Base-by-base conservation (phyloP, 2,888 invertebrate genomes). In the Cylindroiulus punctatus region DNA sequence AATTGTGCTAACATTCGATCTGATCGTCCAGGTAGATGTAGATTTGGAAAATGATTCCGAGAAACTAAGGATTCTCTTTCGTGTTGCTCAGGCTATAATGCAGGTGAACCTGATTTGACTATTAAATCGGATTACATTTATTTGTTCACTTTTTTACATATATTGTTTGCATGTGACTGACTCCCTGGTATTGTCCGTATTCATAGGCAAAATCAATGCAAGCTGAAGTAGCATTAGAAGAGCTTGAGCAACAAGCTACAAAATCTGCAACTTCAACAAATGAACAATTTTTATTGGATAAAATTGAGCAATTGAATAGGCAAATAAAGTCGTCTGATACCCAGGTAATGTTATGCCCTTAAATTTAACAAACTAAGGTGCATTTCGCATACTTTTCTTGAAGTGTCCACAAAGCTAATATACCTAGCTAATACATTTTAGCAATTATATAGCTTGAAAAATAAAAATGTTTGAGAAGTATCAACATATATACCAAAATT, bases 191-290 rank as follows among this genome's bases (percentile, higher is more conserved):
- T 30, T 40, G 22, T 85, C 36, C 32, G 30, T 14, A 3, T 12
- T 7, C 14, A 40, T 42, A 86, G 86, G 86, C 86, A n/a, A 86
- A 86, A 65, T 44, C 86, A 44, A 65, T 86, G 26, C 86, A 86
- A 84, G 86, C 86, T 57, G 86, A 86, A 26, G 84, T 86, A 30
- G 86, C 84, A 17, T 40, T 86, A 7, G 86, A 86, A 86, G 86
- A 86, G 30, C 57, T 86, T 26, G 86, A 83, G 40, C 30, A 83
- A n/a, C 42, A 42, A 40, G n/a, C 40, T 12, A 83, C 40, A 83
- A 83, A 83, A 83, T 42, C 83, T 40, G 42, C 14, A 83, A 26
- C 42, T 10, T 44, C 83, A 17, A 83, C 40, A 22, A 83, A 83
- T 0, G 44, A 44, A 19, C 83, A 83, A 17, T 22, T 40, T 42